phyloP scores from a whole-genome alignment of 2,888 invertebrate genomes.

The Ctenicera cuprea region DNA sequence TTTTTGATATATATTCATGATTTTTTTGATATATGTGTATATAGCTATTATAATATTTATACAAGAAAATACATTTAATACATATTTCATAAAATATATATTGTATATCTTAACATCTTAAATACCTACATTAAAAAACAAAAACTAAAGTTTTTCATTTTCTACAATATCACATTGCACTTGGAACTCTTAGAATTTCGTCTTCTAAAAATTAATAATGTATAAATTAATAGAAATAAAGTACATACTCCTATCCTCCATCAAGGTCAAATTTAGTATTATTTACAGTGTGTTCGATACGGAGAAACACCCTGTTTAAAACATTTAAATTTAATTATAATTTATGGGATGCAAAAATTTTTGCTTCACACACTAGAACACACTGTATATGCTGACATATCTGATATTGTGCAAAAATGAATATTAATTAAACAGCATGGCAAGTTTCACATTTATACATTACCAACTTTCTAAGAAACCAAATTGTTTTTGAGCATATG shows the following conservation, averaged over 20 bases:
- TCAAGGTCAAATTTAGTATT: neutral
- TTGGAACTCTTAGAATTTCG: conserved; percentile 65
- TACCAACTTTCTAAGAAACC: conserved; percentile 54
- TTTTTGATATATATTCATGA: conserved; percentile 52
- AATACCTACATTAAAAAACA: conserved; percentile 52
- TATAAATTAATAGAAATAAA: conserved; percentile 47
- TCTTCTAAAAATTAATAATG: conserved; percentile 56
- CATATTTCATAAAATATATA: conserved; percentile 70
- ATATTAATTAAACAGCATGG: conserved; percentile 1
- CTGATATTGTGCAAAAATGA: no score
- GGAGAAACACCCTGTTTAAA: conserved; percentile 33
- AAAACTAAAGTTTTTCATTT: conserved; percentile 59
- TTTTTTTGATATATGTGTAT: conserved; percentile 50
- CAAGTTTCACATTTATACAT: conserved; percentile 48
- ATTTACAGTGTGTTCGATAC: neutral
- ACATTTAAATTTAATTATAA: neutral
- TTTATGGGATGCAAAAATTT: no score
- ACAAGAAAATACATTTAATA: conserved; percentile 68
- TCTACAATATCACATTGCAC: conserved; percentile 71
- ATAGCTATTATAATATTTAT: conserved; percentile 55
- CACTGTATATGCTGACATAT: neutral
- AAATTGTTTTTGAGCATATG: conserved; percentile 63
- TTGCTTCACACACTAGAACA: no score
- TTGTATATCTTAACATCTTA: conserved; percentile 60
- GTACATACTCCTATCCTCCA: neutral